These are phyloP conservation scores for Palaemon carinicauda DNA, from an alignment of 1,140 invertebrate genomes.

Conservation along the genomic window DNA sequence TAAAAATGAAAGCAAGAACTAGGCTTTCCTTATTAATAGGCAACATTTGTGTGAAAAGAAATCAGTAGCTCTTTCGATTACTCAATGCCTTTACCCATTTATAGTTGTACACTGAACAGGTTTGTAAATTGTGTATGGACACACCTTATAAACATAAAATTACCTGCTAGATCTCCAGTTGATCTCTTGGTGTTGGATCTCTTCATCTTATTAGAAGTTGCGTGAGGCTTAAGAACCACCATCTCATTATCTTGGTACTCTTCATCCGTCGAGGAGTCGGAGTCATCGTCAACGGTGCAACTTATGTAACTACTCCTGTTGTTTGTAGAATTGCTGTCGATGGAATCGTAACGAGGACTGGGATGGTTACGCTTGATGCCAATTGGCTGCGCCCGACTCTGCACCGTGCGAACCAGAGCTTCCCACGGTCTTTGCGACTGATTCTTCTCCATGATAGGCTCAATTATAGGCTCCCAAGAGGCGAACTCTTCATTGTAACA, in stretches of 20 bases:
- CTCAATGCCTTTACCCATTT: too few species aligned
- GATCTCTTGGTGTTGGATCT: constrained; percentile 62
- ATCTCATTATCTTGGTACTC: constrained; percentile 71
- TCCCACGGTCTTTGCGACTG: constrained; percentile 78
- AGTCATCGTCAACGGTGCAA: constrained; percentile 65
- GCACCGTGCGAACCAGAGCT: constrained; percentile 67
- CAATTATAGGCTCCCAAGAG: constrained; percentile 82
- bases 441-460: constrained; percentile 75
- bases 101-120: too few species aligned
- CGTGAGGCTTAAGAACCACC: constrained; percentile 65
- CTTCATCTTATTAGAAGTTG: constrained; percentile 62
- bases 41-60: too few species aligned
- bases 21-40: too few species aligned
- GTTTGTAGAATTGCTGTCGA: constrained; percentile 35
- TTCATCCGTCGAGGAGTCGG: constrained; percentile 73
- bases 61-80: too few species aligned
- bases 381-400: constrained; percentile 45
- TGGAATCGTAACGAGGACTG: constrained; percentile 33
- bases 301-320: constrained; percentile 29
- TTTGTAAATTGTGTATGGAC: too few species aligned
- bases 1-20: too few species aligned
- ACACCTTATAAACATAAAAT: too few species aligned
- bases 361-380: constrained; percentile 42
- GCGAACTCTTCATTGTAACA: constrained; percentile 79
- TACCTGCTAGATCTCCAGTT: constrained; percentile 6